Base-by-base conservation (phyloP, 2,797 vertebrate species). In the Peromyscus nudipes region DNA sequence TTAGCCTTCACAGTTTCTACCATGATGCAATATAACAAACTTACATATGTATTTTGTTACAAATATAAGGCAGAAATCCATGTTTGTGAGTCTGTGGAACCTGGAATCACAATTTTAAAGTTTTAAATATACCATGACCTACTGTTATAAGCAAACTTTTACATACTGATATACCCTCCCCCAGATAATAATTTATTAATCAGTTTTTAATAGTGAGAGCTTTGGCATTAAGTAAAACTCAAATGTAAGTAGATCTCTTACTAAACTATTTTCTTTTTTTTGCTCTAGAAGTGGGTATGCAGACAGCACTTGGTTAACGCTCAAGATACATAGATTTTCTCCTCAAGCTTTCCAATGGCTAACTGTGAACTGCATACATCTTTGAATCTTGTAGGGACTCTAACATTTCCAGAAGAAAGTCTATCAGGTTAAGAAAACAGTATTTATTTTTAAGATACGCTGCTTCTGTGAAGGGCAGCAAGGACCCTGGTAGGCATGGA, bases 1-100 rank as follows among this genome's bases (percentile, higher is more conserved):
- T 87, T 83, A 94, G 65, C n/a, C 37, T 96, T 86, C 89, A 64
- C 73, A 77, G 49, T 91, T 96, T 97, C 60, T 52, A n/a, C 43
- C 83, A 8, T 64, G 37, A 95, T 40, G 86, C 43, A 88, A 29
- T 10, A 34, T 60, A 64, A 76, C 19, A 17, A 23, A 82, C 62
- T 87, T 69, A 75, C 27, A 37, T 52, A 5, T 55, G 29, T 85
- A 13, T 80, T 69, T 40, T 91, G 40, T 93, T 79, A 57, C 5
- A 79, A 80, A 40, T 62, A 27, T 65, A 90, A 92, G 83, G 93
- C 8, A 94, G 46, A 85, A 96, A 92, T 13, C 17, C 80, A 86
- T 84, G 95, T 81, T 55, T 46, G 46, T 11, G 57, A 81, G 29
- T 64, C 0, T 46, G 8, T 52, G 55, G 57, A 89, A 94, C 14